phyloP scores from a whole-genome alignment of 2,797 vertebrate species.

The Acridotheres tristis region DNA sequence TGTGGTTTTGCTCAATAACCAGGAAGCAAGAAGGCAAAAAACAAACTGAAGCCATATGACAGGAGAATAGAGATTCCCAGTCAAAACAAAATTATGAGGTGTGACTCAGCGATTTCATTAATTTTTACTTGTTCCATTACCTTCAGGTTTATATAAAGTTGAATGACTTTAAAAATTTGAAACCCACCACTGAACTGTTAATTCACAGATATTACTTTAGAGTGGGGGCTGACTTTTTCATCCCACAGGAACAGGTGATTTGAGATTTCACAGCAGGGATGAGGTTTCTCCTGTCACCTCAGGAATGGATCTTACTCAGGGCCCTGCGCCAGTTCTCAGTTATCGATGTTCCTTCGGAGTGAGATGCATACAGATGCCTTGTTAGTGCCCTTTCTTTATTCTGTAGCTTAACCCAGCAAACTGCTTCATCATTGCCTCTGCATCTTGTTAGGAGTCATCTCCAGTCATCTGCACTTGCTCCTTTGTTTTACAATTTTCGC shows the following conservation, averaged over 20 bases:
- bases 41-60: neutral
- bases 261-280: accelerated
- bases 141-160: neutral
- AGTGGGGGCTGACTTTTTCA: neutral
- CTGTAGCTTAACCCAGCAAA: neutral
- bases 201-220: neutral
- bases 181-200: neutral
- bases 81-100: neutral
- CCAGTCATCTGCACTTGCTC: neutral
- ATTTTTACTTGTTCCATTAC: neutral
- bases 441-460: neutral
- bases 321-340: neutral
- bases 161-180: neutral
- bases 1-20: neutral
- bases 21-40: neutral
- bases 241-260: neutral
- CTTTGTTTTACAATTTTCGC: neutral
- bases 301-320: neutral
- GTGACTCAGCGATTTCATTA: neutral
- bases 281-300: neutral
- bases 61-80: neutral
- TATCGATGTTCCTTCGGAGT: neutral
- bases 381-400: neutral
- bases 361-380: neutral
- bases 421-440: neutral